These are phyloP conservation scores for Alsophila aescularia DNA, from an alignment of 2,888 invertebrate species.

Conservation along the genomic window DNA sequence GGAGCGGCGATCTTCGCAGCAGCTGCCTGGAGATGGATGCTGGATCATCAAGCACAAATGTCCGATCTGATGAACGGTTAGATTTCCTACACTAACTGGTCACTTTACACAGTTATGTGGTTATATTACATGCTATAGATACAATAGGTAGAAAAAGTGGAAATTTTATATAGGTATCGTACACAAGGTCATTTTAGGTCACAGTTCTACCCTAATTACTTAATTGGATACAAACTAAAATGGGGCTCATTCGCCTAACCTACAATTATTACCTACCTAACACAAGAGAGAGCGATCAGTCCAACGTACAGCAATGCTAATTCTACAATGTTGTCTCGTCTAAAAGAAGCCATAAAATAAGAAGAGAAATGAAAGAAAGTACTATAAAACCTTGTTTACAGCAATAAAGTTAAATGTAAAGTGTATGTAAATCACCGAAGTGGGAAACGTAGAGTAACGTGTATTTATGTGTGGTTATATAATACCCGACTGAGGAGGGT, in stretches of 20 bases:
- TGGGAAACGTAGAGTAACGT: not conserved
- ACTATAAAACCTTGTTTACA: conserved; percentile 13
- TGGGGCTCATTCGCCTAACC: too few species aligned
- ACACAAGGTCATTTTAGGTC: not conserved
- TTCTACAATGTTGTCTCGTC: not conserved
- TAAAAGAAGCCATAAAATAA: conserved; percentile 3
- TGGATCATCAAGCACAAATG: too few species aligned
- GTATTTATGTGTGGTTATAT: conserved; percentile 6
- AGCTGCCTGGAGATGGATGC: too few species aligned
- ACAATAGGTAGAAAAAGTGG: not conserved
- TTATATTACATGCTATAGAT: too few species aligned
- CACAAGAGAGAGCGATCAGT: too few species aligned
- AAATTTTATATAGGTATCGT: not conserved
- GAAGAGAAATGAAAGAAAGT: conserved; percentile 20
- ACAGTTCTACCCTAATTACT: not conserved
- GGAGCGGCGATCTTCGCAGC: too few species aligned
- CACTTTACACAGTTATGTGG: too few species aligned
- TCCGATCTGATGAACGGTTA: too few species aligned
- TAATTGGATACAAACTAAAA: conserved; percentile 1
- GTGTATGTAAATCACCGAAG: not conserved
- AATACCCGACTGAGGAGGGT: too few species aligned
- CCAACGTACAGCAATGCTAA: too few species aligned
- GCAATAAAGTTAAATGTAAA: conserved; percentile 13
- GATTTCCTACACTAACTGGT: too few species aligned
- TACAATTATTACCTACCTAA: too few species aligned